Conservation (phyloP, 2,113 vertebrate species). For the Garra rufa region DNA sequence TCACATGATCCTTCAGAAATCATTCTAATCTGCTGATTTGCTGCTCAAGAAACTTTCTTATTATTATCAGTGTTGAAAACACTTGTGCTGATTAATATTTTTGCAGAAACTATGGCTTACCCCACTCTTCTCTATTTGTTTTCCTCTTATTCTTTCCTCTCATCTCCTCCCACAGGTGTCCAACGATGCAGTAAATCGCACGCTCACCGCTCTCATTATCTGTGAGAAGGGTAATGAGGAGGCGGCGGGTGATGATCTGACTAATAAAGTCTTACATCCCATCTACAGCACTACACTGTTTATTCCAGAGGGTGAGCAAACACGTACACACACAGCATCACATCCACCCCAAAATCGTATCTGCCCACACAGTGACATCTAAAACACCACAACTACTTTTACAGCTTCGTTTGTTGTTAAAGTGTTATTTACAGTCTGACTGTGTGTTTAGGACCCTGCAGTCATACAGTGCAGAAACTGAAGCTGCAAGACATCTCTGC, state of each 20-base stretch:
- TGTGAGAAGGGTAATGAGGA: constrained; percentile 83
- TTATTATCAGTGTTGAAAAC: neutral
- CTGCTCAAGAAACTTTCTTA: neutral
- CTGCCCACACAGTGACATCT: neutral
- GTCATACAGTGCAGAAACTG: constrained; percentile 85
- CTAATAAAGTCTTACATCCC: constrained; percentile 24
- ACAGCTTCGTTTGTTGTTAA: neutral
- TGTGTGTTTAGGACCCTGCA: constrained; percentile 77
- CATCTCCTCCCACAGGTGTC: constrained; percentile 80
- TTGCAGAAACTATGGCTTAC: neutral
- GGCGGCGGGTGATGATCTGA: constrained; percentile 33
- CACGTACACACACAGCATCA: neutral
- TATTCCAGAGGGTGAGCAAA: constrained; percentile 52
- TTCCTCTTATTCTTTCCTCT: neutral
- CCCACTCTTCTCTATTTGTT: neutral
- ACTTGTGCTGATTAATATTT: neutral
- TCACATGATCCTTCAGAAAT: neutral
- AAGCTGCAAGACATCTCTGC: constrained; percentile 78
- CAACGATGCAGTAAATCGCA: constrained; percentile 77
- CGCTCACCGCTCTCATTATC: constrained; percentile 84
- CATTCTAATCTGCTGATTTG: neutral
- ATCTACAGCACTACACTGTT: constrained; percentile 49
- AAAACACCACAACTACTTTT: neutral
- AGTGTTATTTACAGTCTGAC: neutral
- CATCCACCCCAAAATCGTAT: neutral